Evolutionary conservation across 2,797 vertebrate genomes (phyloP), one percentile per base, ranked within the genome.

Genomic region (Aplochiton taeniatus): DNA sequence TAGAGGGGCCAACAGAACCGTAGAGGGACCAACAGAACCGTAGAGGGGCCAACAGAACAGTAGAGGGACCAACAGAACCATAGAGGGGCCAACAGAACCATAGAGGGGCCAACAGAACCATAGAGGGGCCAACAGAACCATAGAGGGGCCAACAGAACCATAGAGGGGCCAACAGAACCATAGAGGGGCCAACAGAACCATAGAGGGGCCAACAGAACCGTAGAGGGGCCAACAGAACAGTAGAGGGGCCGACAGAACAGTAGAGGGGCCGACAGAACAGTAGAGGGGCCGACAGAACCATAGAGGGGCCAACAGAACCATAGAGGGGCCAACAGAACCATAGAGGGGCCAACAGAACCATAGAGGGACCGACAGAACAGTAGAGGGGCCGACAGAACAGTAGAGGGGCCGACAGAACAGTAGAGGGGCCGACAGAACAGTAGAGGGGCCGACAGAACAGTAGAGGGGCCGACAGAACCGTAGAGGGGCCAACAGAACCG

Each of bases 191-290:
- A 6, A 31, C 3, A 31, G 31, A 31, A 31, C 3, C 31, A 6
- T 2, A 31, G 31, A 31, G 31, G 3, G 6, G 31, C 31, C n/a
- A n/a, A 31, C 31, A 3, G 6, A 31, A 31, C 31, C 2, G 73
- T 58, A 77, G 77, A 65, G 66, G 72, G 80, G 52, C 83, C 57
- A 13, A 70, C 65, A 77, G 77, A 74, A n/a, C n/a, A n/a, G n/a
- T n/a, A n/a, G n/a, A n/a, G n/a, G n/a, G n/a, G n/a, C n/a, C n/a
- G n/a, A n/a, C n/a, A n/a, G n/a, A n/a, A n/a, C n/a, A n/a, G 44
- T 69, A 64, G 8, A 54, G 41, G 9, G 58, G 68, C n/a, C n/a
- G n/a, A n/a, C 72, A 67, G 60, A 63, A 65, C 69, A 68, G 52
- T 65, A 70, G 45, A 61, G 70, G 70, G 46, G 31, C 3, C 3